Conservation (phyloP, 92 coral and sea anemone species). For the Umimayanthus chanpuru region DNA sequence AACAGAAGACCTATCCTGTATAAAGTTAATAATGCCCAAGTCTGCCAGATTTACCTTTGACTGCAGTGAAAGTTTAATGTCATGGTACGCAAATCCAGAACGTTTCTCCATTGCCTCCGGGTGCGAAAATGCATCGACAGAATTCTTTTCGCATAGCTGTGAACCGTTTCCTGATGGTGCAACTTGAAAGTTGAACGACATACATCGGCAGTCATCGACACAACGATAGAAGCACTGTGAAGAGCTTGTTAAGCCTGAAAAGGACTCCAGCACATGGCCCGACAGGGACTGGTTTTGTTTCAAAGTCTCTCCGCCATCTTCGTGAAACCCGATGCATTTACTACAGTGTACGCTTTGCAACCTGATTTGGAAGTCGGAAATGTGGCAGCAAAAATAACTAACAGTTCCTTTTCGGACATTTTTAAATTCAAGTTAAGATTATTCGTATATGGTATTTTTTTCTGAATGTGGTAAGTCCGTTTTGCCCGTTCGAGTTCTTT, state of each 20-base stretch:
- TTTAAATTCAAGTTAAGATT: neutral
- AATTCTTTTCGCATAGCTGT: conserved; percentile 4
- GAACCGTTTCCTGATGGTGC: neutral
- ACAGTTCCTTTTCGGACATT: neutral
- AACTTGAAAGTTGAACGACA: conserved; percentile 11
- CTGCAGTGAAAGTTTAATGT: neutral
- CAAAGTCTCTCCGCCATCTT: neutral
- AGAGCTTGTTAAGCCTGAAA: neutral
- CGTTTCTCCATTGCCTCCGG: conserved; percentile 4
- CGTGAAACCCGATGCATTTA: conserved; percentile 8
- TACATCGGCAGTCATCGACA: conserved; percentile 9
- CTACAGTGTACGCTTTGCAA: conserved; percentile 20
- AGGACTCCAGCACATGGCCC: neutral
- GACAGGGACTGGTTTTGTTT: neutral
- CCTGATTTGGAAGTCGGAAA: neutral
- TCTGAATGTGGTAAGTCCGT: no score
- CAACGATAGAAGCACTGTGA: conserved; percentile 18
- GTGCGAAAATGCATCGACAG: neutral
- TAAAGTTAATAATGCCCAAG: neutral
- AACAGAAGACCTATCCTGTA: no score
- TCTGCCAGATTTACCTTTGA: neutral
- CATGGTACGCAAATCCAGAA: conserved; percentile 2
- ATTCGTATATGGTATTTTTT: no score
- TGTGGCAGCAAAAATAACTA: neutral
- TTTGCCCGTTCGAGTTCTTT: no score